Conservation (phyloP, 2,888 invertebrate genomes). For the Mechanitis messenoides region DNA sequence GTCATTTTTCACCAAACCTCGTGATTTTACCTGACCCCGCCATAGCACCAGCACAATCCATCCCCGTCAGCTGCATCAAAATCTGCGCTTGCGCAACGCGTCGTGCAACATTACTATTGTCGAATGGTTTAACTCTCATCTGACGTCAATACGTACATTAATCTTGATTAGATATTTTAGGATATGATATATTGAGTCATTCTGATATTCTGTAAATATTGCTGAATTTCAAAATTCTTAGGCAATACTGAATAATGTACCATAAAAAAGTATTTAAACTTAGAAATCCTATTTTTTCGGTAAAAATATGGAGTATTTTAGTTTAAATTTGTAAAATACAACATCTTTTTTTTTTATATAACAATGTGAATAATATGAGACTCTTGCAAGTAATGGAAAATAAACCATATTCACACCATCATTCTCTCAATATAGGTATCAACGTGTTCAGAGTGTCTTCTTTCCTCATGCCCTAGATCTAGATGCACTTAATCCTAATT, state of each 20-base stretch:
- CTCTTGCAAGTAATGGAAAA: no score
- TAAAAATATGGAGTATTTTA: no score
- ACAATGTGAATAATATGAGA: no score
- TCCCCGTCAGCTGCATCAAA: constrained; percentile 33
- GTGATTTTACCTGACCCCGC: constrained; percentile 38
- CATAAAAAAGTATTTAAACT: no score
- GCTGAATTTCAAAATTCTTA: background rate
- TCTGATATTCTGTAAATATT: background rate
- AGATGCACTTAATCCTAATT: constrained; percentile 49
- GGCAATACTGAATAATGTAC: no score
- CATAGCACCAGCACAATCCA: constrained; percentile 35
- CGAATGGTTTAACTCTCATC: constrained; percentile 30
- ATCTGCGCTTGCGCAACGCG: constrained; percentile 39
- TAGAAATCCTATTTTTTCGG: no score
- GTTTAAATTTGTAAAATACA: no score
- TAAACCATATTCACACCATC: no score
- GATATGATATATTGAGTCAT: background rate
- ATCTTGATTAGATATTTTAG: constrained; percentile 34
- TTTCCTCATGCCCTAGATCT: constrained; percentile 13
- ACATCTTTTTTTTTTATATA: no score
- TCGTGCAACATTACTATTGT: constrained; percentile 41
- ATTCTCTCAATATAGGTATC: no score
- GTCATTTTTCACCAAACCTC: constrained; percentile 41
- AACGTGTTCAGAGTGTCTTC: constrained; percentile 1
- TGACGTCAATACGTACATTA: constrained; percentile 29